Conservation (phyloP, 2,888 invertebrate species). For the Lordiphosa fenestrarum region DNA sequence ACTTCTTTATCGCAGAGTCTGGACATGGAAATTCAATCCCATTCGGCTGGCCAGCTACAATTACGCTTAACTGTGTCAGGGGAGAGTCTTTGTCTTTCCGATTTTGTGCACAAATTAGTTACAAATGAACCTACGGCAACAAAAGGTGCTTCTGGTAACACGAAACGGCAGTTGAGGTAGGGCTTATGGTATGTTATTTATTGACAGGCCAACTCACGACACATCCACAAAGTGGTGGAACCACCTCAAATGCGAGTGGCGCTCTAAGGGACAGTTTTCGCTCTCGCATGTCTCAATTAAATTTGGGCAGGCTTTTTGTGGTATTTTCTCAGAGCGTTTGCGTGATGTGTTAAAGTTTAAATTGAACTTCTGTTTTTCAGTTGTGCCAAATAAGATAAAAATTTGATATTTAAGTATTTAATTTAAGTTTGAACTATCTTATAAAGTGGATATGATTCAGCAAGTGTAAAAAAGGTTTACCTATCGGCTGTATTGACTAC, state of each 20-base stretch:
- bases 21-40: slow-evolving; percentile 53
- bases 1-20: slow-evolving; percentile 10
- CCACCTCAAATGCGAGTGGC: slow-evolving; percentile 33
- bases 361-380: neutral
- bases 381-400: neutral
- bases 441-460: too few relatives aligned
- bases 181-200: slow-evolving; percentile 21
- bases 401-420: neutral
- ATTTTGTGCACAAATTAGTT: slow-evolving; percentile 71
- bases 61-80: slow-evolving; percentile 39
- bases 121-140: slow-evolving; percentile 72
- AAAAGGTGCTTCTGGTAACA: slow-evolving; percentile 55
- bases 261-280: slow-evolving; percentile 31
- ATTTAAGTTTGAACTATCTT: neutral
- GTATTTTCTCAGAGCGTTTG: slow-evolving; percentile 36
- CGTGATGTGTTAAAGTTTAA: slow-evolving; percentile 35
- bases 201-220: slow-evolving; percentile 53
- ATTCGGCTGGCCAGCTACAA: slow-evolving; percentile 39
- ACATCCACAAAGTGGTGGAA: slow-evolving; percentile 12
- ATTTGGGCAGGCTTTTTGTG: slow-evolving; percentile 24
- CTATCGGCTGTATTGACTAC: too few relatives aligned
- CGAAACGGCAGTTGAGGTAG: slow-evolving; percentile 43
- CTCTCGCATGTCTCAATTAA: slow-evolving; percentile 26
- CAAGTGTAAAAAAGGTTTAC: too few relatives aligned
- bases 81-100: slow-evolving; percentile 56